Conservation (phyloP, 2,888 invertebrate species). For the Aphodius sticticus region DNA sequence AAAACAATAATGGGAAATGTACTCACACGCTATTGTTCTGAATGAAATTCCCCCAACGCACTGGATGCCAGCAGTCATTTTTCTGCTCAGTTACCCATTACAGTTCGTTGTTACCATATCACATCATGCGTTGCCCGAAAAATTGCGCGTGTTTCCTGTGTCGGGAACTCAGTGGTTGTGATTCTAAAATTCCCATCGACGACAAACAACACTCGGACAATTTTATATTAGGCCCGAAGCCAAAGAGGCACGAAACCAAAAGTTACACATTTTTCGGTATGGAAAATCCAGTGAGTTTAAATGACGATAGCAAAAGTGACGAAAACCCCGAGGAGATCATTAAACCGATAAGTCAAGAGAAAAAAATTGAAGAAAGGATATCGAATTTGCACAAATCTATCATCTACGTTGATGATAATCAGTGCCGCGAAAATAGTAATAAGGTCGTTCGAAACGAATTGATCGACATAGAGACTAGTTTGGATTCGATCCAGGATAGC, state of each 20-base stretch:
- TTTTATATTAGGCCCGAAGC: constrained; percentile 61
- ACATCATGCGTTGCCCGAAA: constrained; percentile 72
- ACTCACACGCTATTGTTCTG: constrained; percentile 20
- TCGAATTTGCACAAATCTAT: constrained; percentile 55
- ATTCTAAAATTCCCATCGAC: constrained; percentile 61
- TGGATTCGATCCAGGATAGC: constrained; percentile 52
- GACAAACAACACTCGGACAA: constrained; percentile 53
- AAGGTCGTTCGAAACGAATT: constrained; percentile 51
- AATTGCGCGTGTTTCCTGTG: constrained; percentile 80
- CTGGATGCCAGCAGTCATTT: constrained; percentile 18
- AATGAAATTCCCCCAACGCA: constrained; percentile 13
- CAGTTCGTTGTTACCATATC: constrained; percentile 16
- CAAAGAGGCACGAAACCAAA: constrained; percentile 60
- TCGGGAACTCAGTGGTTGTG: constrained; percentile 73
- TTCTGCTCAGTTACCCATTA: constrained; percentile 4
- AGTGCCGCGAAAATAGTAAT: constrained; percentile 36
- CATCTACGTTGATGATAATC: constrained; percentile 54
- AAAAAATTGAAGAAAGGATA: constrained; percentile 37
- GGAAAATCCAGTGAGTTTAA: constrained; percentile 63
- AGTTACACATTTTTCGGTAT: constrained; percentile 64
- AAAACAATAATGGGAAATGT: constrained; percentile 56
- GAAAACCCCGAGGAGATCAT: constrained; percentile 27
- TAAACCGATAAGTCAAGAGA: constrained; percentile 14
- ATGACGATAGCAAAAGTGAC: constrained; percentile 59
- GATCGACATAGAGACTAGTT: constrained; percentile 55